These are phyloP conservation scores for Poeciliopsis gracilis DNA, from an alignment of 2,797 vertebrate species.

Conservation along the genomic window DNA sequence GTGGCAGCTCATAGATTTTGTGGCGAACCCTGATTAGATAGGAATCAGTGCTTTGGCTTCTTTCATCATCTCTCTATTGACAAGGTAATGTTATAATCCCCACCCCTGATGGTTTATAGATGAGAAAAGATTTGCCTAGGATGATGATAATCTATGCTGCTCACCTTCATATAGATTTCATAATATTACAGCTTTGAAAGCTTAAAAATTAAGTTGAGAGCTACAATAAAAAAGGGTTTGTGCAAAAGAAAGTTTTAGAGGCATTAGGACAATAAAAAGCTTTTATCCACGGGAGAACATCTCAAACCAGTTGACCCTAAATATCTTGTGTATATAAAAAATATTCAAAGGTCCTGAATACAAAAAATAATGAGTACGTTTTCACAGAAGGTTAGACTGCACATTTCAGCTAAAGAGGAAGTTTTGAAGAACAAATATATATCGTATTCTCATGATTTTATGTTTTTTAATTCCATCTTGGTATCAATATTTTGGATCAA, in stretches of 20 bases:
- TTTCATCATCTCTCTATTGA: conserved; percentile 39
- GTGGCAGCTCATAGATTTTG: conserved; percentile 41
- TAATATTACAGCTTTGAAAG: background rate
- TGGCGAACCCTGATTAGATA: conserved; percentile 29
- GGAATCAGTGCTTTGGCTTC: conserved; percentile 27
- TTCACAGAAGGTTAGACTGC: background rate
- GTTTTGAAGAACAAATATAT: background rate
- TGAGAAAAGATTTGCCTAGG: conserved; percentile 14
- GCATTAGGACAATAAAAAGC: background rate
- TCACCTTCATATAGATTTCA: background rate
- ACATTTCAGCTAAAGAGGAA: background rate
- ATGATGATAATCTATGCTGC: conserved; percentile 7
- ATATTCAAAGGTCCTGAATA: no score
- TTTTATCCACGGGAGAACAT: background rate
- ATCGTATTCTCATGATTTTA: no score
- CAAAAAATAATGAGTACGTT: background rate
- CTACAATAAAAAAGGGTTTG: background rate
- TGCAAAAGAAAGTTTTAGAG: background rate
- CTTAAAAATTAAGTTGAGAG: background rate
- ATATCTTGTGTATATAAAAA: no score
- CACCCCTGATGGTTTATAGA: background rate
- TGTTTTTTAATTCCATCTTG: background rate
- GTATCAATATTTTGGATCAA: no score
- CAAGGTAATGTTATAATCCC: conserved; percentile 19
- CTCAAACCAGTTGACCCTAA: background rate